A percentile compares a stretch with the other conserved stretches of the same genome.
Evolutionary conservation across 2,797 vertebrate genomes (phyloP).

Genomic region (Iguana delicatissima): DNA sequence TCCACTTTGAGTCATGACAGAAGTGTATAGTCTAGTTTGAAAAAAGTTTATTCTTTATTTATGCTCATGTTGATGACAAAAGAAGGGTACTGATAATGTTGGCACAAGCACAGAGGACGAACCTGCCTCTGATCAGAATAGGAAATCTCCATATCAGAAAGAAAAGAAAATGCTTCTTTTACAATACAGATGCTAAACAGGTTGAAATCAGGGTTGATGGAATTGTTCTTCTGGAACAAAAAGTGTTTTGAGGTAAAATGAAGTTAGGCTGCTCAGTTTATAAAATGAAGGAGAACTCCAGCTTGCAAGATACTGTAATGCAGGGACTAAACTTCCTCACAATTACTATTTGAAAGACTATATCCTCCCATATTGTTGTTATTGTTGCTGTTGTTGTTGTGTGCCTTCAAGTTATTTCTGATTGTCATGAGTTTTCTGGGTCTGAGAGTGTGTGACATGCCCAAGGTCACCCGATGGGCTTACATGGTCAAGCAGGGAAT

Average conservation of each 20-base stretch:
- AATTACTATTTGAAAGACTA: too few relatives aligned
- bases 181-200: not conserved
- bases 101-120: not conserved
- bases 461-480: too few relatives aligned
- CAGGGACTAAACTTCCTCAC: not conserved
- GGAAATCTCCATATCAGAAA: not conserved
- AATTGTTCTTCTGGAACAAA: not conserved
- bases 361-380: too few relatives aligned
- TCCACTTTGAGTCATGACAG: not conserved
- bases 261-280: not conserved
- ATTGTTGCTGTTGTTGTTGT: too few relatives aligned
- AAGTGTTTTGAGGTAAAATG: not conserved
- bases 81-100: conserved; percentile 2
- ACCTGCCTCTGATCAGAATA: not conserved
- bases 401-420: too few relatives aligned
- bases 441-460: too few relatives aligned
- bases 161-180: not conserved
- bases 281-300: not conserved
- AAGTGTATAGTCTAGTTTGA: conserved; percentile 3
- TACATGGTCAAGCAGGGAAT: too few relatives aligned
- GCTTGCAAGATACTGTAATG: not conserved
- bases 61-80: not conserved
- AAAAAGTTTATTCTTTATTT: not conserved
- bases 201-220: not conserved
- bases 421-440: too few relatives aligned